These are phyloP conservation scores for Rhopalosiphum padi DNA, from an alignment of 1,140 invertebrate species.

Conservation along the genomic window DNA sequence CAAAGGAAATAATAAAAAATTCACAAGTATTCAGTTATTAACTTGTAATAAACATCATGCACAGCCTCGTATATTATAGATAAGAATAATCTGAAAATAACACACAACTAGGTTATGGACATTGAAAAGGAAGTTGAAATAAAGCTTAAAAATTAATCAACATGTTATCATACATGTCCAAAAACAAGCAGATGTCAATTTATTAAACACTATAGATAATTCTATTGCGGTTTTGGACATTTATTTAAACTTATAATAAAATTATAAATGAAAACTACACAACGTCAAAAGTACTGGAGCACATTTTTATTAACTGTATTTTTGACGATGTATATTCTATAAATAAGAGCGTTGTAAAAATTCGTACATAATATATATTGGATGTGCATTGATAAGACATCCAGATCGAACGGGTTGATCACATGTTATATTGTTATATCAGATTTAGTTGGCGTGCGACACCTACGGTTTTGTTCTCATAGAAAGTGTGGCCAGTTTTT, in stretches of 20 bases:
- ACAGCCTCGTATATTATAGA: not conserved
- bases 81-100: conserved; percentile 5
- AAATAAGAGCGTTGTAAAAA: not conserved
- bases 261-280: not conserved
- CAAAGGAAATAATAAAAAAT: not conserved
- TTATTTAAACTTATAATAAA: not conserved
- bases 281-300: not conserved
- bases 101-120: conserved; percentile 28
- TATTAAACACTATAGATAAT: not conserved
- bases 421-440: not conserved
- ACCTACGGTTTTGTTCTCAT: conserved; percentile 44
- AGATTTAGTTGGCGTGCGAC: conserved; percentile 28
- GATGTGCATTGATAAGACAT: conserved; percentile 20
- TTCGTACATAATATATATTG: not conserved
- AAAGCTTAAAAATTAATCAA: not conserved
- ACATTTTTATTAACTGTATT: not conserved
- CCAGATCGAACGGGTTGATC: not conserved
- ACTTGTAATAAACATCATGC: not conserved
- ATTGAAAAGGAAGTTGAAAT: not conserved
- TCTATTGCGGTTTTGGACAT: not conserved
- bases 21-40: not conserved
- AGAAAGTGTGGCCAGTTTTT: conserved; percentile 46
- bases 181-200: not conserved
- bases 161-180: too few species aligned
- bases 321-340: not conserved